Conservation (phyloP, 1,140 invertebrate genomes). For the Piezodorus guildinii region DNA sequence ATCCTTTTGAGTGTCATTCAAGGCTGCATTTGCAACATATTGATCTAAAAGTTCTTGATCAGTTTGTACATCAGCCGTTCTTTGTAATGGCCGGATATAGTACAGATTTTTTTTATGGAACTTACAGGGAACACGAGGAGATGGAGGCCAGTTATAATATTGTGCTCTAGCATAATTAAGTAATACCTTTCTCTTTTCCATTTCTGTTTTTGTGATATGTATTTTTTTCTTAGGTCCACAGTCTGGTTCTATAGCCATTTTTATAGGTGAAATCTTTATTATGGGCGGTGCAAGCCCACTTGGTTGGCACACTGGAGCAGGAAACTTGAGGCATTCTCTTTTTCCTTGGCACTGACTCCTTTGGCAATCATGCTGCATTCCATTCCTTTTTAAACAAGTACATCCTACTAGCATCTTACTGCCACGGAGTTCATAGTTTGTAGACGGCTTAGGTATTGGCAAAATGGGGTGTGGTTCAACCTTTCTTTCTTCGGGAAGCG, state of each 20-base stretch:
- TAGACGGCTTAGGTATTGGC: neutral
- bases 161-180: neutral
- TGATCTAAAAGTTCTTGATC: neutral
- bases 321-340: conserved; percentile 49
- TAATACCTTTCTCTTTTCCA: neutral
- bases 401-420: conserved; percentile 54
- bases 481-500: conserved; percentile 2
- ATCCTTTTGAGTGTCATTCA: no score
- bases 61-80: neutral
- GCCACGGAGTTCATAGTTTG: conserved; percentile 43
- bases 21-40: neutral
- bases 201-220: neutral
- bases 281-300: conserved; percentile 3
- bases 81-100: conserved; percentile 11
- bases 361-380: conserved; percentile 58
- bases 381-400: conserved; percentile 58
- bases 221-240: neutral
- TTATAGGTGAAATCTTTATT: neutral
- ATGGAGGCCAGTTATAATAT: neutral
- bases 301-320: conserved; percentile 51
- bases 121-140: neutral
- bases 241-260: neutral
- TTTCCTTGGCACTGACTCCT: conserved; percentile 51
- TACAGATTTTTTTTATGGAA: conserved; percentile 2
- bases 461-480: neutral